Base-by-base conservation (phyloP, 2,797 vertebrate genomes). In the Acanthurus tractus region DNA sequence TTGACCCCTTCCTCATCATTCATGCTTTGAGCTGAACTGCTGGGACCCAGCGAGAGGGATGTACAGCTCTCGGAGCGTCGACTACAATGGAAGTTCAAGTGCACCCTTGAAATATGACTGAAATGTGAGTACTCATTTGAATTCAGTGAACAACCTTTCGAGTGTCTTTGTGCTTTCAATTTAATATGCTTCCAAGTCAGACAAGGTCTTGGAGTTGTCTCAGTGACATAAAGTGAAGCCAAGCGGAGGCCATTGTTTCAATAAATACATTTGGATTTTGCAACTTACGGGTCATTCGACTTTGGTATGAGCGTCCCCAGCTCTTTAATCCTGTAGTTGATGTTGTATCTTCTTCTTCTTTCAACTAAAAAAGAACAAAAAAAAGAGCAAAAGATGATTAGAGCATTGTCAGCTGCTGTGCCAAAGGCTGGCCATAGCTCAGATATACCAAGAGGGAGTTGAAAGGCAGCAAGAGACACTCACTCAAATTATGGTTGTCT, bases 291-390 rank as follows among this genome's bases (percentile, higher is more conserved):
- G 93, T 99, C 98, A 84, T 97, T 99, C 73, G 98, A 98, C 90
- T 99, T 99, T 82, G 98, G 98, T 93, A 99, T 99, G 89, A 99
- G 96, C 6, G 97, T 99, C 88, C 98, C 98, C 90, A 99, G 96
- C 88, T 99, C 98, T 91, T 99, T 99, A 89, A 99, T 99, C 94
- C 98, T 95, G 94, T 99, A 99, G 95, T 99, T 99, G 93, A 99
- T 99, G 94, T 99, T 99, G 94, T 99, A 99, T 90, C 98, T 93
- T 82, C 98, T 94, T 90, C 98, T 95, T 94, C 98, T 96, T 96
- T 99, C 98, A 94, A 99, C 98, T 99, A 91, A 85, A 11, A 22
- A 83, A 87, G 50, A 49, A 52, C 56, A 36, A 15, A 66, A 40
- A 22, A 36, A 14, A 59, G 22, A 59, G 34, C 0, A 57, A 17